Evolutionary conservation across 2,888 invertebrate genomes (phyloP), one percentile per base, ranked within the genome.

Genomic region (Dicyrtomina minuta): DNA sequence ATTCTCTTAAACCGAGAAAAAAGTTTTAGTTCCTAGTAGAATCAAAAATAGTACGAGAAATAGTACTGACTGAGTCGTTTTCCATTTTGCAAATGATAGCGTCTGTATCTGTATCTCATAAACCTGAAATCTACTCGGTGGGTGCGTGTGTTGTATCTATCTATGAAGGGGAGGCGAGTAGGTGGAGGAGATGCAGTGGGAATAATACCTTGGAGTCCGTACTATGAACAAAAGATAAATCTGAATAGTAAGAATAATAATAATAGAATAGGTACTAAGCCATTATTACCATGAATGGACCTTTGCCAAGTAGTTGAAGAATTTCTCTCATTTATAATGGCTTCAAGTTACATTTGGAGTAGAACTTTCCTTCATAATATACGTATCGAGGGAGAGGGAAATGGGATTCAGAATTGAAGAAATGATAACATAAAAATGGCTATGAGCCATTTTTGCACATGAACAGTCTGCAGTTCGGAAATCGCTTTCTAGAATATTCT

Each of bases 291-390:
- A 58, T 20, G 17, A 44, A 64, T 64, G 64, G 64, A 64, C 33
- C 26, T 51, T 49, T 64, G 64, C 64, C 64, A 64, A 64, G 44
- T 44, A 41, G 59, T 17, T 13, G 43, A 60, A 60, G 17, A 51
- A 51, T 51, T 17, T 2, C 17, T 8, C 33, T 8, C 33, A 33
- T 33, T 33, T 33, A 33, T 33, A 33, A 33, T 33, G 33, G 33
- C 33, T 33, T 33, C 33, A 33, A 33, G 33, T 46, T 46, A 46
- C 46, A n/a, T 46, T 46, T n/a, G 15, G 43, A 41, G 13, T 17
- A n/a, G 5, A n/a, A 46, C 3, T 46, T n/a, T 15, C 13, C 5
- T 4, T 46, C 46, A 15, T 26, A 55, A 15, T 8, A 26, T n/a
- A n/a, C n/a, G n/a, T n/a, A 26, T 24, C 17, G 10, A 55, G 55